phyloP scores from a whole-genome alignment of 1,140 invertebrate species.

The Drosophila varians region DNA sequence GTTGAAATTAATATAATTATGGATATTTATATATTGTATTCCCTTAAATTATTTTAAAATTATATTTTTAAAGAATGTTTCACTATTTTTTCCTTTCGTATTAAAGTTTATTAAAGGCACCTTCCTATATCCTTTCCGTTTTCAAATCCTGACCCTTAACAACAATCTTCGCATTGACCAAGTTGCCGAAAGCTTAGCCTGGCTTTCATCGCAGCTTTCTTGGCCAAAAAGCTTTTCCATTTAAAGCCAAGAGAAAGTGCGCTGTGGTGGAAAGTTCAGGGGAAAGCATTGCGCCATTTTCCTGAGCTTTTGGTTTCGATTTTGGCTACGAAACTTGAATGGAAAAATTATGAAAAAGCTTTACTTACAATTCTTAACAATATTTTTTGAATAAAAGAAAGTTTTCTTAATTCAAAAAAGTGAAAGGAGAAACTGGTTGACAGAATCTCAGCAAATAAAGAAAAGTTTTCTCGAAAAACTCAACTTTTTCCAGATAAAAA shows the following conservation, averaged over 20 bases:
- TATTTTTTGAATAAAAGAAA: neutral
- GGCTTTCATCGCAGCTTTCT: neutral
- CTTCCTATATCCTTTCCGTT: slow-evolving; percentile 1
- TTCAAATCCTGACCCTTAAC: slow-evolving; percentile 40
- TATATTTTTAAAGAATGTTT: neutral
- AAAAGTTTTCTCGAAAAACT: neutral
- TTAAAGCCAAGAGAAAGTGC: neutral
- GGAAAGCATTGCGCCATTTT: neutral
- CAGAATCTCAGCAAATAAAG: neutral
- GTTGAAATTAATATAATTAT: too few relatives aligned
- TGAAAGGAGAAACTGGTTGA: too few relatives aligned
- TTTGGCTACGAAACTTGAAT: slow-evolving; percentile 9
- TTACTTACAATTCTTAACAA: neutral
- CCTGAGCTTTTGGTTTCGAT: slow-evolving; percentile 15
- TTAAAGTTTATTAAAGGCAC: neutral
- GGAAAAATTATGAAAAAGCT: neutral
- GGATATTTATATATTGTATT: too few relatives aligned
- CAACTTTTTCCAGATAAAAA: neutral
- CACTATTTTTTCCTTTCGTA: neutral
- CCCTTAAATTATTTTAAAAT: neutral
- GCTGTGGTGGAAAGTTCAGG: slow-evolving; percentile 16
- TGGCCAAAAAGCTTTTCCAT: slow-evolving; percentile 8
- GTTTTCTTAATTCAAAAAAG: neutral
- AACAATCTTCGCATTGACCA: slow-evolving; percentile 23
- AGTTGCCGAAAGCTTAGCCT: neutral